Conservation (phyloP, 2,888 invertebrate species). For the Congeria kusceri region DNA sequence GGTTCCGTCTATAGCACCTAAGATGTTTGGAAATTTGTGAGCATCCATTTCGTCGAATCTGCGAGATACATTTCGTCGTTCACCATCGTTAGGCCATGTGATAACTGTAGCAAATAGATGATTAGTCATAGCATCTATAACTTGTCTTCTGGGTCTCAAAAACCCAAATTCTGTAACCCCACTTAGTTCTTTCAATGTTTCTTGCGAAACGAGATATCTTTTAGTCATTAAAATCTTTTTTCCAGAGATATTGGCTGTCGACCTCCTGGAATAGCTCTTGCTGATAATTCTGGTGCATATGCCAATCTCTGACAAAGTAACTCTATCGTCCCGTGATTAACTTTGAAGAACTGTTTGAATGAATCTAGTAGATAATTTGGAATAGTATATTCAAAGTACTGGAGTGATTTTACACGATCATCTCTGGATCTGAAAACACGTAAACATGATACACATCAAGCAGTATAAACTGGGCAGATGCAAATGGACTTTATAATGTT, state of each 20-base stretch:
- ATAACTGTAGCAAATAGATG: conserved; percentile 30
- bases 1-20: conserved; percentile 54
- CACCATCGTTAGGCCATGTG: conserved; percentile 38
- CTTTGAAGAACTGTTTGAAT: too few species aligned
- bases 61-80: conserved; percentile 25
- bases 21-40: conserved; percentile 43
- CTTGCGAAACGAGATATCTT: conserved; percentile 48
- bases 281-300: conserved; percentile 12
- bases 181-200: conserved; percentile 48
- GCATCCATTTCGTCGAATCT: conserved; percentile 46
- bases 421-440: too few species aligned
- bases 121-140: conserved; percentile 36
- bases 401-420: too few species aligned
- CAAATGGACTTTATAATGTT: too few species aligned
- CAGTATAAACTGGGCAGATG: too few species aligned
- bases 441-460: too few species aligned
- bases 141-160: conserved; percentile 31
- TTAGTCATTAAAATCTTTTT: conserved; percentile 47
- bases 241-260: conserved; percentile 41
- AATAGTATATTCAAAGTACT: too few species aligned
- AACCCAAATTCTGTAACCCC: conserved; percentile 45
- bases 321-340: too few species aligned
- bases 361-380: too few species aligned
- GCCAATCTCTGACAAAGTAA: conserved; percentile 11
- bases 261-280: conserved; percentile 31